Evolutionary conservation across 2,888 invertebrate species (phyloP), one percentile per base, ranked within the genome.

Genomic region (Phalangium opilio): DNA sequence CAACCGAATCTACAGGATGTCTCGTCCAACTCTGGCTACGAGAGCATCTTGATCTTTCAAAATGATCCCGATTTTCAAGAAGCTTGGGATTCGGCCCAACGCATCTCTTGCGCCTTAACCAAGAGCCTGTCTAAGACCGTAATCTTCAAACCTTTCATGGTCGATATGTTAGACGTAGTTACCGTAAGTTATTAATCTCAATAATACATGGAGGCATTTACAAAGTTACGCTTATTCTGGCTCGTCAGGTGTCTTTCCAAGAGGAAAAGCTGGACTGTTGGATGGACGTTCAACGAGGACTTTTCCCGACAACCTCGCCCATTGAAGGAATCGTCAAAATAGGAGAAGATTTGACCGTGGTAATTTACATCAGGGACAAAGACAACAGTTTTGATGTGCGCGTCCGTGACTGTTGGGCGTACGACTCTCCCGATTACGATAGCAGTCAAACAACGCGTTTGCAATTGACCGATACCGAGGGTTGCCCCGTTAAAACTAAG

Each of bases 331-430:
- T 75, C 8, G 75, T 81, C 35, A 76, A 75, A 64, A 76, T 80
- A 49, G 81, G 81, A 7, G 78, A 79, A 58, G 75, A 77, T 49
- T 68, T 81, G 19, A 77, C 78, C 0, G 74, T 81, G 42, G 67
- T 80, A 19, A 76, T 81, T 1, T 79, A 79, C 63, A 68, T 81
- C 44, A 77, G 76, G 59, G 80, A 60, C 38, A 51, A 53, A 8
- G 53, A 80, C 60, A 63, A 69, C 1, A 72, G 74, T 44, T 79
- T 77, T 60, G 79, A 79, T 60, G 65, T 81, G 5, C 74, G 73
- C 58, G 77, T 81, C 32, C 72, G 77, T 48, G 79, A 81, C 60
- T 81, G 81, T 58, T 80, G 78, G 75, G 81, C 81, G 0, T 58
- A 52, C 41, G 56, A 57, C 42, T 50, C 68, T 50, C 47, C 52